Evolutionary conservation across 2,797 vertebrate species (phyloP), one percentile per base, ranked within the genome.

Genomic region (Sparidentex hasta): DNA sequence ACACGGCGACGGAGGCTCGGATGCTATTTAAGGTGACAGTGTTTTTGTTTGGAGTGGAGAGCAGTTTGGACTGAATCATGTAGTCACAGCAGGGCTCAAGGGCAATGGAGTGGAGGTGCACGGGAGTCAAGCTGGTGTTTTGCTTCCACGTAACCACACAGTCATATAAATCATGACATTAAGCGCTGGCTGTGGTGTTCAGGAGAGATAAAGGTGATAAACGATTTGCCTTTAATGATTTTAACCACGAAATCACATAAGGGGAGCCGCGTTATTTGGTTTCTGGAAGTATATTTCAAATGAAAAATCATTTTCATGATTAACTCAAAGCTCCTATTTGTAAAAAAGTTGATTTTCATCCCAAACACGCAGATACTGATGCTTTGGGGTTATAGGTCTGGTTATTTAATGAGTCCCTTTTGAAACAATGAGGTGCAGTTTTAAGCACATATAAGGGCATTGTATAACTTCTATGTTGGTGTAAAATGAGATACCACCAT

Each of bases 1-100:
- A 84, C 76, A 46, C 21, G 6, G 25, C 71, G 84, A 80, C 84
- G 48, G 73, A 61, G 71, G 50, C 83, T 81, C 76, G 48, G 67
- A 27, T 23, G 67, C 71, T 83, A 83, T 91, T 83, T 78, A 84
- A 90, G 85, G 88, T 87, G 88, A 90, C 91, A 81, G 63, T 67
- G 76, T 88, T 93, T 93, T 88, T 76, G 85, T 89, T 89, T 81
- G 78, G 78, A 70, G 76, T 65, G 67, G 59, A 80, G 76, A 86
- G 68, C 78, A 47, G 81, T 76, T 72, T 63, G 73, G 83, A 84
- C 66, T 83, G 81, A 87, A 87, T 85, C 68, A 46, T 82, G 85
- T 14, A 76, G 84, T 82, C 80, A 47, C 63, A 1, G 43, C 63
- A 51, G 71, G 73, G 81, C 85, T 88, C 80, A 87, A 88, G 87